phyloP scores from a whole-genome alignment of 2,888 invertebrate species.

The Scrobipalpa costella region DNA sequence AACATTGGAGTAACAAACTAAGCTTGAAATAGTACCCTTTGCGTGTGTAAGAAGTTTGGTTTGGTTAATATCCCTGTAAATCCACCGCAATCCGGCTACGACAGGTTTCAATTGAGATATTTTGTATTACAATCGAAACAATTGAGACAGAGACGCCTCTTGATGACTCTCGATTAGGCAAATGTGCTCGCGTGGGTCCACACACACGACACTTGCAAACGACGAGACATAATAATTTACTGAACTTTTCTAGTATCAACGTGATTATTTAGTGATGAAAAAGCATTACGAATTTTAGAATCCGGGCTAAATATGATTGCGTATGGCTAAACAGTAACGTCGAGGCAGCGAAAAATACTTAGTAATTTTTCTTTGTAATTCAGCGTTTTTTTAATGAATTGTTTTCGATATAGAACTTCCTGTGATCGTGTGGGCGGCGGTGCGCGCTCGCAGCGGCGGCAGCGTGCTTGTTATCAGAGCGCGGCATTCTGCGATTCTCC shows the following conservation, averaged over 20 bases:
- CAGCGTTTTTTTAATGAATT: not conserved
- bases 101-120: conserved; percentile 68
- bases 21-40: not conserved
- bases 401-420: not conserved
- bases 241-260: not conserved
- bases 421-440: not conserved
- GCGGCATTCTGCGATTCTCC: conserved; percentile 51
- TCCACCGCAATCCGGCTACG: conserved; percentile 57
- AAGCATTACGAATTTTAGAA: too few relatives aligned
- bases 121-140: conserved; percentile 66
- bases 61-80: conserved; percentile 24
- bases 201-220: not conserved
- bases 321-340: not conserved
- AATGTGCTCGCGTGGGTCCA: conserved; percentile 35
- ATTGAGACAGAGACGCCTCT: conserved; percentile 57
- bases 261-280: not conserved
- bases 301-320: too few relatives aligned
- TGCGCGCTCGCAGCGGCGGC: not conserved
- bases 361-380: not conserved
- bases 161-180: conserved; percentile 58
- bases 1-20: not conserved
- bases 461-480: conserved; percentile 49
- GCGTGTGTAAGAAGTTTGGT: conserved; percentile 1
- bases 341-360: not conserved
- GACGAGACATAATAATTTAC: not conserved